phyloP scores from a whole-genome alignment of 2,797 vertebrate species.

The Eupleurogrammus muticus region DNA sequence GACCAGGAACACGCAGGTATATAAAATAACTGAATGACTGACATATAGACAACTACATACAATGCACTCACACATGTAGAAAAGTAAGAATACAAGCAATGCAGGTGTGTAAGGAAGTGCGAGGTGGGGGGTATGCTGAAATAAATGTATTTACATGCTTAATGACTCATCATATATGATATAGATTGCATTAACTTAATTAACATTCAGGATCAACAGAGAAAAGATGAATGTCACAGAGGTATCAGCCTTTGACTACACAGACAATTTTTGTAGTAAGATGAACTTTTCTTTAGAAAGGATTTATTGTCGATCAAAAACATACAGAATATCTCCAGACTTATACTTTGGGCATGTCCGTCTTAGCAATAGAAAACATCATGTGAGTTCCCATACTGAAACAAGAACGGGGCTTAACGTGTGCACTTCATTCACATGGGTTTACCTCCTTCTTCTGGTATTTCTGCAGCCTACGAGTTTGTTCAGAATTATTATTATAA shows the following conservation, averaged over 20 bases:
- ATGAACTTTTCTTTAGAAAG: not conserved
- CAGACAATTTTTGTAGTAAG: not conserved
- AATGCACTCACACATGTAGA: no score
- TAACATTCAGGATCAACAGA: no score
- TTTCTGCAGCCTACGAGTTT: constrained; percentile 37
- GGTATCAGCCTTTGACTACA: not conserved
- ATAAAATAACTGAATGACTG: no score
- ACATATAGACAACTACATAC: no score
- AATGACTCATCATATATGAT: no score
- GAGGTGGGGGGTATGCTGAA: no score
- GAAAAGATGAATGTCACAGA: not conserved
- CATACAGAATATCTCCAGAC: not conserved
- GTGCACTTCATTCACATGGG: not conserved
- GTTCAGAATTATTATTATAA: constrained; percentile 33
- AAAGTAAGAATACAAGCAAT: no score
- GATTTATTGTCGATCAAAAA: not conserved
- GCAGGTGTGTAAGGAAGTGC: no score
- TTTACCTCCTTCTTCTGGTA: constrained; percentile 25
- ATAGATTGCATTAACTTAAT: no score
- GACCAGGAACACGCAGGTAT: no score
- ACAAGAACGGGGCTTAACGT: not conserved
- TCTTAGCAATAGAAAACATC: not conserved
- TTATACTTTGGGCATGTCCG: not conserved
- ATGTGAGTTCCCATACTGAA: not conserved
- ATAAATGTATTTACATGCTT: no score